Evolutionary conservation across 2,888 invertebrate genomes (phyloP).

Genomic region (Biston stratarius): DNA sequence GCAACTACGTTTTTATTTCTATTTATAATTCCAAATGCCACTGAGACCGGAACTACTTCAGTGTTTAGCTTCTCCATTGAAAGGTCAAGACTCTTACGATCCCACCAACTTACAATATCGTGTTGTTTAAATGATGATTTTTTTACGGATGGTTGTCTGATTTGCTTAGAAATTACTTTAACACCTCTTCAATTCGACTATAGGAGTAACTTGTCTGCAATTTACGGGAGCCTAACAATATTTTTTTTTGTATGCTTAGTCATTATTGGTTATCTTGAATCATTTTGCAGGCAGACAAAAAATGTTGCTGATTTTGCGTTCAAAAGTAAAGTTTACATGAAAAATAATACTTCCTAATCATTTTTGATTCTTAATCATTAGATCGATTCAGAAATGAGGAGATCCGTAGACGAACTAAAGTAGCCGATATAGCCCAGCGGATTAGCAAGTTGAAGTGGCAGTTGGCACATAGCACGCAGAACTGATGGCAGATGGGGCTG

Average conservation of each 20-base stretch:
- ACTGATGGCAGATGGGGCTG: no score
- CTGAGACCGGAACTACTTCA: conserved; percentile 26
- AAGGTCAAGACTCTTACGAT: conserved; percentile 30
- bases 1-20: conserved; percentile 20
- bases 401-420: no score
- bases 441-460: no score
- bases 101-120: background rate
- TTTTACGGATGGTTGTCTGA: background rate
- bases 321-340: background rate
- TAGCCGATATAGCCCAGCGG: no score
- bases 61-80: conserved; percentile 17
- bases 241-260: conserved; percentile 21
- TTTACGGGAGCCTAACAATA: conserved; percentile 3
- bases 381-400: no score
- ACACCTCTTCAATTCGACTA: background rate
- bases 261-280: conserved; percentile 23
- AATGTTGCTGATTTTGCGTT: background rate
- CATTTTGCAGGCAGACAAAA: background rate
- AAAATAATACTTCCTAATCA: background rate
- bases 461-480: no score
- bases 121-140: background rate
- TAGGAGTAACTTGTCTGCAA: background rate
- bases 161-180: background rate
- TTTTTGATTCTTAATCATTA: no score
- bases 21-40: conserved; percentile 32